phyloP scores from a whole-genome alignment of 2,797 vertebrate genomes.

The Apogon hyalosoma region DNA sequence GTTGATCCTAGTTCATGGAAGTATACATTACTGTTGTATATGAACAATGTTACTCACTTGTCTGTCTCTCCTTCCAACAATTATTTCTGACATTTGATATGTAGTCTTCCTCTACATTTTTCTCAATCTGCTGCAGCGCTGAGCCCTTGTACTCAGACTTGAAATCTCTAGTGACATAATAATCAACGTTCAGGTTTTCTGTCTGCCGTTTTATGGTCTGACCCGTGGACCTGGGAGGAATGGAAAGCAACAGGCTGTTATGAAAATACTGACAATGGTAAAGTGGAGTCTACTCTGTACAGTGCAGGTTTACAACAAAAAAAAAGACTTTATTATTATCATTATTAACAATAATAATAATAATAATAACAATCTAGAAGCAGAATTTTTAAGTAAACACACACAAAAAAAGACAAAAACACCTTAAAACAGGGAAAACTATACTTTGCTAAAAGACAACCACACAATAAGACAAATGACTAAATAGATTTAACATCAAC shows the following conservation, averaged over 20 bases:
- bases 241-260: neutral
- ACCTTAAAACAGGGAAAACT: too few species aligned
- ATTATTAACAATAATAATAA: too few species aligned
- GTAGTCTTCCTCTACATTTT: slow-evolving; percentile 97
- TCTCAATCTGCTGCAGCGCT: slow-evolving; percentile 94
- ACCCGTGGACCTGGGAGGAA: slow-evolving; percentile 88
- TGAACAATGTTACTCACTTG: slow-evolving; percentile 86
- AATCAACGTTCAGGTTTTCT: slow-evolving; percentile 91
- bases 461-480: too few species aligned
- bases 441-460: too few species aligned
- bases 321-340: too few species aligned
- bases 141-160: slow-evolving; percentile 93
- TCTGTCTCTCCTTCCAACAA: slow-evolving; percentile 98
- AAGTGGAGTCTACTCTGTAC: neutral
- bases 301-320: too few species aligned
- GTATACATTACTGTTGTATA: too few species aligned
- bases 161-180: slow-evolving; percentile 96
- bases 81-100: slow-evolving; percentile 96
- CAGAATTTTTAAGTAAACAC: too few species aligned
- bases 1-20: too few species aligned
- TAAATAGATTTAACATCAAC: too few species aligned
- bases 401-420: too few species aligned
- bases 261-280: neutral
- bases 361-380: too few species aligned
- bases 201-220: slow-evolving; percentile 95